Evolutionary conservation across 2,888 invertebrate species (phyloP).

Genomic region (Timema podura): DNA sequence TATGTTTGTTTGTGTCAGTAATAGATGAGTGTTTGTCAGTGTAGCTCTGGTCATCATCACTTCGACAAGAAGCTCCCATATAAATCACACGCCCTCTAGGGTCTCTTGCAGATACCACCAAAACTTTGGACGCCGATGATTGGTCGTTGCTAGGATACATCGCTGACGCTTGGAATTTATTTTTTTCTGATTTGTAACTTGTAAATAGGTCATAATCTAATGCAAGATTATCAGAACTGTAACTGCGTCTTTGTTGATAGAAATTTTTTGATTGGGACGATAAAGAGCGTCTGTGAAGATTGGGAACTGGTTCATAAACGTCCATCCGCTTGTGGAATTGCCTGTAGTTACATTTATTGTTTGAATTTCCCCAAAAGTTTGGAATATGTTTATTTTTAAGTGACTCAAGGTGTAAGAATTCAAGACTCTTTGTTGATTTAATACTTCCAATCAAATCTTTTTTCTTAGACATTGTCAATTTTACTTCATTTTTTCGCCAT

Average conservation of each 20-base stretch:
- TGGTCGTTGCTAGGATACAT: too few relatives aligned
- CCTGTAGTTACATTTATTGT: too few relatives aligned
- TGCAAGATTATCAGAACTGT: slow-evolving; percentile 61
- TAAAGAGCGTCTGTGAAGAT: not conserved
- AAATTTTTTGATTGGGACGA: not conserved
- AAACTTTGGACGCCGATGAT: slow-evolving; percentile 37
- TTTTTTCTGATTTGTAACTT: slow-evolving; percentile 19
- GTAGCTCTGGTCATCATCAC: not conserved
- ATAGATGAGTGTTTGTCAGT: not conserved
- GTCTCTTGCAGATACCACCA: slow-evolving; percentile 49
- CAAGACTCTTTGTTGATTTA: slow-evolving; percentile 42
- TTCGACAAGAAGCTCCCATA: slow-evolving; percentile 40
- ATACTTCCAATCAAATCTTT: slow-evolving; percentile 30
- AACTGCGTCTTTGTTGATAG: slow-evolving; percentile 45
- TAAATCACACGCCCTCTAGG: slow-evolving; percentile 48
- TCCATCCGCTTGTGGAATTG: slow-evolving; percentile 20
- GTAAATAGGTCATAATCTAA: slow-evolving; percentile 69
- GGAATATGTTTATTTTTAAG: too few relatives aligned
- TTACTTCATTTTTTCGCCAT: slow-evolving; percentile 31
- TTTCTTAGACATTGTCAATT: slow-evolving; percentile 37
- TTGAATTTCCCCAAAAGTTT: too few relatives aligned
- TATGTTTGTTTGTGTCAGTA: not conserved
- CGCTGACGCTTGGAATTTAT: not conserved
- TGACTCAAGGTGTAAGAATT: slow-evolving; percentile 41
- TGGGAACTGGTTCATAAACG: slow-evolving; percentile 28